Evolutionary conservation across 2,113 vertebrate species (phyloP), one percentile per base, ranked within the genome.

Genomic region (Sapajus apella): DNA sequence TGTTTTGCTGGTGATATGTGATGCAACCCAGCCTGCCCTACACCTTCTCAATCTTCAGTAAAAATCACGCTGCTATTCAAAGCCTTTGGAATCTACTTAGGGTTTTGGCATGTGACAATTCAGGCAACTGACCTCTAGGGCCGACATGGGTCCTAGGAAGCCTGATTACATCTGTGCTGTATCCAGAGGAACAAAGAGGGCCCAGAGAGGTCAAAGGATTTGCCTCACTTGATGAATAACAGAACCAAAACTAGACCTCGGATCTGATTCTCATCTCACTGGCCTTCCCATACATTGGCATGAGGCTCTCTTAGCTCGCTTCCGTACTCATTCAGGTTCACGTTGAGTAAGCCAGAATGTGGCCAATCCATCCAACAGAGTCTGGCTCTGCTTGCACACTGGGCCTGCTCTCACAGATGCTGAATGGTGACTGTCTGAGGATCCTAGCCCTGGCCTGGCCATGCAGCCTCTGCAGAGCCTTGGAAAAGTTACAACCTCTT

Each of bases 21-120:
- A n/a, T 50, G 43, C 6, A 52, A 25, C 3, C 5, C 68, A 27
- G 4, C 2, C 20, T 11, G 8, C 1, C 6, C 23, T 9, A 35
- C 85, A 76, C 32, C 9, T 8, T 16, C 66, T 2, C 27, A 5
- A 18, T 84, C 23, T 21, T 90, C 27, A 30, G 56, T 16, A 56
- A 91, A 88, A 87, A 37, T 76, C 72, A 13, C 12, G 1, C 3
- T 52, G 64, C 10, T 64, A 37, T 68, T 86, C 55, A 82, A 45
- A 94, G 79, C 27, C 21, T 94, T 70, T 18, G n/a, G 75, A 80
- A 70, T 87, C 23, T 13, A 55, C 21, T 23, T 23, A 17, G 16
- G 35, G 35, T 52, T 47, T 55, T 70, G 84, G 58, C 83, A 89
- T 25, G 37, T 77, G 56, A 76, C 25, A 25, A 75, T 3, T 18